Evolutionary conservation across 2,113 vertebrate genomes (phyloP), one percentile per base, ranked within the genome.

Genomic region (Toxotes jaculatrix): DNA sequence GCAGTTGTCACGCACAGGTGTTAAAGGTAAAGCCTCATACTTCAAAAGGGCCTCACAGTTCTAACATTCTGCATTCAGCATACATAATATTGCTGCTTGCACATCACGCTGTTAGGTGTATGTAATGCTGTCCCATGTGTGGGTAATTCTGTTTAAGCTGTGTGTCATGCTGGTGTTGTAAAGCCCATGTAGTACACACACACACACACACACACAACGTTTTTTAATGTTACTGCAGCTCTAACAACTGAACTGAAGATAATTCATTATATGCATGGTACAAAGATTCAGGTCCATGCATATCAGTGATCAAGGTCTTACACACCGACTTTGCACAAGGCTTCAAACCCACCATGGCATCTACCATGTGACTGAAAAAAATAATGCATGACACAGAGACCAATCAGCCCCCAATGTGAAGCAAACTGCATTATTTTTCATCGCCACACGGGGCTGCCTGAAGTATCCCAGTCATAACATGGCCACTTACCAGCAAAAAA

Each of bases 401-500:
- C 34, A 42, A 49, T 63, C 8, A 62, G 32, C 31, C 4, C 34
- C 10, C 2, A 67, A 7, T 38, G 19, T n/a, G 11, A 61, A 45
- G 36, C 42, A 64, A 14, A 40, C 47, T 23, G 40, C 36, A 21
- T 71, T 5, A 19, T 38, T 16, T 47, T 27, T 56, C 65, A 74
- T 57, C 14, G 55, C 8, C 64, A 45, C 27, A 5, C 32, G 16
- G 42, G 13, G 1, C 56, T 45, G 74, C 60, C 17, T 56, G 51
- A 23, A 34, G 43, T 55, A 21, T 34, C 56, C 56, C 19, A 31
- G n/a, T 70, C n/a, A 21, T 1, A 21, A 17, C 31, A 27, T 32
- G 34, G 43, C 79, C 53, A 49, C 59, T 59, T 51, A 65, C 11
- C 23, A 78, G 47, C 19, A n/a, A 55, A 43, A 43, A 73, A 23